These are phyloP conservation scores for Macropus fuliginosus DNA, from an alignment of 2,797 vertebrate genomes.

Conservation along the genomic window DNA sequence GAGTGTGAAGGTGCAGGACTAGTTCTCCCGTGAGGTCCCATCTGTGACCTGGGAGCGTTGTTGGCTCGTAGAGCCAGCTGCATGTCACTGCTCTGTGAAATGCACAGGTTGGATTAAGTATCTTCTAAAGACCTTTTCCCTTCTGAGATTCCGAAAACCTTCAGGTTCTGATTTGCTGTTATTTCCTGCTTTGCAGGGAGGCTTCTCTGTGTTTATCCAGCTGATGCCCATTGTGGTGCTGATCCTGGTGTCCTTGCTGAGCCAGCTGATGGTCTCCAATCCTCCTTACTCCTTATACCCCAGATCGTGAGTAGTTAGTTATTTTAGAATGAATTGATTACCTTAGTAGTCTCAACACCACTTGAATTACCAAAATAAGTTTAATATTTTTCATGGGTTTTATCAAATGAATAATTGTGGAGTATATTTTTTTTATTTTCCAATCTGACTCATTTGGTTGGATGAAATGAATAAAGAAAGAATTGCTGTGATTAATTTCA, in stretches of 20 bases:
- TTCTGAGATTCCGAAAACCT: slow-evolving; percentile 21
- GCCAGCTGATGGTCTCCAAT: slow-evolving; percentile 98
- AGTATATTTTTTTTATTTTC: slow-evolving; percentile 9
- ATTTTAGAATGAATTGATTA: slow-evolving; percentile 15
- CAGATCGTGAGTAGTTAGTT: slow-evolving; percentile 90
- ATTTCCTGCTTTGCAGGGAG: slow-evolving; percentile 88
- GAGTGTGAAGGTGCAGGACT: neutral
- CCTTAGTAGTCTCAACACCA: slow-evolving; percentile 20
- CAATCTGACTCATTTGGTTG: neutral
- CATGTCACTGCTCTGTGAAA: neutral
- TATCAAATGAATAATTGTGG: slow-evolving; percentile 27
- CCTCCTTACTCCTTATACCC: slow-evolving; percentile 97
- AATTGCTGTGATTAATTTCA: slow-evolving; percentile 39
- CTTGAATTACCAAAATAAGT: slow-evolving; percentile 6
- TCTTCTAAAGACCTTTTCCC: slow-evolving; percentile 20
- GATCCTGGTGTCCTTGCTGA: slow-evolving; percentile 96
- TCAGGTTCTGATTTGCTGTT: slow-evolving; percentile 43
- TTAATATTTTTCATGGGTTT: slow-evolving; percentile 29
- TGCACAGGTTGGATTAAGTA: neutral
- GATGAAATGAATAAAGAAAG: slow-evolving; percentile 25
- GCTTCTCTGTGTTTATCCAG: slow-evolving; percentile 99
- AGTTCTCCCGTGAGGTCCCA: neutral
- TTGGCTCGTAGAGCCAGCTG: no score
- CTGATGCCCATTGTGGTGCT: slow-evolving; percentile 97
- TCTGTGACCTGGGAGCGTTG: neutral